These are phyloP conservation scores for Pterostichus niger DNA, from an alignment of 2,888 invertebrate genomes.

Conservation along the genomic window DNA sequence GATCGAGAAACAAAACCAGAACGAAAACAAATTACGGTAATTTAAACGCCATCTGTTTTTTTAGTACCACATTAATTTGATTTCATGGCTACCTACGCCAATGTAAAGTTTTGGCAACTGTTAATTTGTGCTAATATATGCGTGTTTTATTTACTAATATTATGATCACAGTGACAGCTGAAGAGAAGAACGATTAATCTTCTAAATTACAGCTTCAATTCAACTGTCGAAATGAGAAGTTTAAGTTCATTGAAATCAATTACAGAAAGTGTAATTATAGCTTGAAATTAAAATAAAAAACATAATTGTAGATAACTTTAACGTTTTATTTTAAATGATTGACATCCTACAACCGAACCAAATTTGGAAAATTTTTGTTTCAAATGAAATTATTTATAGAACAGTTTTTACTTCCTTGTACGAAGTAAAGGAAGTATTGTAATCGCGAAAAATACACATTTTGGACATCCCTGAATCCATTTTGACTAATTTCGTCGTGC, in stretches of 20 bases:
- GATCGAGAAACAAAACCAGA: constrained; percentile 3
- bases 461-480: too few relatives aligned
- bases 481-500: too few relatives aligned
- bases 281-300: not conserved
- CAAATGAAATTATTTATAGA: too few relatives aligned
- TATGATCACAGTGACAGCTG: constrained; percentile 6
- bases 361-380: too few relatives aligned
- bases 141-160: constrained; percentile 21
- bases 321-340: not conserved
- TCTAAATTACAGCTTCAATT: constrained; percentile 42
- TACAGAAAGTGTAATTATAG: constrained; percentile 32
- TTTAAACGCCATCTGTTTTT: constrained; percentile 3
- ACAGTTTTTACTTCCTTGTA: too few relatives aligned
- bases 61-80: constrained; percentile 17
- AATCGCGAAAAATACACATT: too few relatives aligned
- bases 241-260: constrained; percentile 46
- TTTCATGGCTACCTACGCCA: constrained; percentile 9
- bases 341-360: not conserved
- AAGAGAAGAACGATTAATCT: constrained; percentile 40
- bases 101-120: constrained; percentile 16
- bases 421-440: too few relatives aligned
- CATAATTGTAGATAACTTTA: not conserved
- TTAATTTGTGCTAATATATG: constrained; percentile 42
- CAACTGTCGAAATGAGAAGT: constrained; percentile 22
- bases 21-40: constrained; percentile 19